Evolutionary conservation across 2,888 invertebrate genomes (phyloP), one percentile per base, ranked within the genome.

Genomic region (Drosophila peninsularis): DNA sequence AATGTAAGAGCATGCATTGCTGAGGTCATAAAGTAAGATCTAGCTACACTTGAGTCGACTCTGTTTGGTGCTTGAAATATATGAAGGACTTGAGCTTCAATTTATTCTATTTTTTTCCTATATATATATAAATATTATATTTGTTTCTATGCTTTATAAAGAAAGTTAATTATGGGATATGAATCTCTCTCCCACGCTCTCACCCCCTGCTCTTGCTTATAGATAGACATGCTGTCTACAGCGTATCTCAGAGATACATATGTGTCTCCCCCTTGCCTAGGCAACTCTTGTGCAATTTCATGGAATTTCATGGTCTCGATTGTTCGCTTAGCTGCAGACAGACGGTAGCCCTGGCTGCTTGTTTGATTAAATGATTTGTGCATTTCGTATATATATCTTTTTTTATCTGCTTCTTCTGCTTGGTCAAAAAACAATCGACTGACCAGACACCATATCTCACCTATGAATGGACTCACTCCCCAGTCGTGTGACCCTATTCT

Each of bases 351-450:
- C 42, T 58, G 34, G 30, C 32, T 41, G 49, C 32, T 52, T 82
- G 70, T 80, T 80, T 80, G 79, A 80, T 80, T 72, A 80, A 80
- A 80, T 80, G 79, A 80, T 79, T 82, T 80, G 79, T 79, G 75
- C 82, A 68, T 78, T 71, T 74, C 11, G 50, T 66, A 54, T 55
- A 50, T 45, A 37, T n/a, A 14, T 41, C 0, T 34, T n/a, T 24
- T 42, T 2, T 9, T 54, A 21, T 52, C 24, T 37, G 19, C 42
- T 44, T 11, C 21, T 34, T 21, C 21, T 13, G 2, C 17, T 9
- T 27, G 41, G 55, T 27, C 42, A 50, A 32, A 49, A 66, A 72
- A 71, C 61, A 47, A 64, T 30, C 36, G 36, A n/a, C 32, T 75
- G 75, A 68, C 75, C 69, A 68, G 74, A 44, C 24, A 55, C 62